These are phyloP conservation scores for Actinia tenebrosa DNA, from an alignment of 64 coral and sea anemone genomes.

Conservation along the genomic window DNA sequence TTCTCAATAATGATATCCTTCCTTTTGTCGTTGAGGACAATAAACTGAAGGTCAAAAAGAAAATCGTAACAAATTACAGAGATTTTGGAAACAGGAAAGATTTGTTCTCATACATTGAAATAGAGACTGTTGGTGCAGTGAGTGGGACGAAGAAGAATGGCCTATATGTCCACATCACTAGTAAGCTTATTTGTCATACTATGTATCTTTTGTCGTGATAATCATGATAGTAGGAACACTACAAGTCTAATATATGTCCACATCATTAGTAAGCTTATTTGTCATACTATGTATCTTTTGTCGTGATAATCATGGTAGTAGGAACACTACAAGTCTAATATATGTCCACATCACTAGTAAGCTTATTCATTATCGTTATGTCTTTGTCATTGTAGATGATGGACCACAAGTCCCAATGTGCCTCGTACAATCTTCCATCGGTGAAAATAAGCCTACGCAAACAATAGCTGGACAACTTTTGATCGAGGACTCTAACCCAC, in stretches of 20 bases:
- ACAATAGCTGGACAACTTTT: constrained; percentile 33
- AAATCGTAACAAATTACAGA: background rate
- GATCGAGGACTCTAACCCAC: constrained; percentile 39
- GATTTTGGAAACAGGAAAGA: constrained; percentile 3
- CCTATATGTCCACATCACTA: background rate
- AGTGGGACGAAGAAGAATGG: background rate
- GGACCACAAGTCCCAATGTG: constrained; percentile 20
- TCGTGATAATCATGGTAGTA: too few species aligned
- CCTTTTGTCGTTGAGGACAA: constrained; percentile 59
- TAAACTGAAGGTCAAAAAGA: constrained; percentile 23
- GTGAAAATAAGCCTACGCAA: constrained; percentile 30
- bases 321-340: too few species aligned
- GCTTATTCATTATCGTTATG: background rate
- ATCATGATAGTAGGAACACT: too few species aligned
- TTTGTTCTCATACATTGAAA: background rate
- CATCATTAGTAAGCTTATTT: background rate
- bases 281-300: too few species aligned
- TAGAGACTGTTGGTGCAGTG: background rate
- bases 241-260: background rate
- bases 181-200: background rate
- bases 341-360: background rate
- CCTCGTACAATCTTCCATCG: constrained; percentile 16
- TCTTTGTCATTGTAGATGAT: constrained; percentile 3
- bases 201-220: too few species aligned
- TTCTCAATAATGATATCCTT: constrained; percentile 29